Evolutionary conservation across 2,113 vertebrate species (phyloP), one percentile per base, ranked within the genome.

Genomic region (Parus major): DNA sequence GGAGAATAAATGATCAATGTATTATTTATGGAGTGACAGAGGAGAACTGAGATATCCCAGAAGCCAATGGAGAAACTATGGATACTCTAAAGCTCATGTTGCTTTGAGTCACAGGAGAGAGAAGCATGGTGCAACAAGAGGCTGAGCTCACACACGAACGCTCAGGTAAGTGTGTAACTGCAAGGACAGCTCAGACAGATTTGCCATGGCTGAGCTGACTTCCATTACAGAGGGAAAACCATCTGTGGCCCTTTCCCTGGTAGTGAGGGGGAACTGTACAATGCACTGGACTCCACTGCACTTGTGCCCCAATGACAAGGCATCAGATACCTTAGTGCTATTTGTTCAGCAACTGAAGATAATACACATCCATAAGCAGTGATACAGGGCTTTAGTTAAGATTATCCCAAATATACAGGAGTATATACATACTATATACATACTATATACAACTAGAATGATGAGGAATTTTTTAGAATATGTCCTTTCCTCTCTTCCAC

Each of bases 21-120:
- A 77, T 90, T 92, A 90, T 95, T 95, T 90, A 93, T 83, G 64
- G 76, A 44, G 82, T 86, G 88, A 70, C 68, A 95, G 50, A 75
- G 39, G 29, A 57, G 64, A 90, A 61, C 50, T 29, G 79, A 70
- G 55, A 29, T 63, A 69, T 11, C 55, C 55, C 79, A 69, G 55
- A 90, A 86, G 55, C 59, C 64, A 88, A 20, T 20, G 68, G 88
- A 85, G 90, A 41, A 86, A 50, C 53, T 66, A 19, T 1, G 17
- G 61, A 42, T 60, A 83, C 61, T 72, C 46, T 27, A 52, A 79
- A 90, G 75, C 44, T 86, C 59, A 19, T 3, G 49, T 24, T 82
- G 75, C 46, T 72, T 66, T 69, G 68, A 77, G 70, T 70, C 63
- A 65, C 3, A 35, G 71, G 50, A 92, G 57, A 64, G 41, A 70